Evolutionary conservation across 2,888 invertebrate genomes (phyloP).

Genomic region (Epinotia ramella): DNA sequence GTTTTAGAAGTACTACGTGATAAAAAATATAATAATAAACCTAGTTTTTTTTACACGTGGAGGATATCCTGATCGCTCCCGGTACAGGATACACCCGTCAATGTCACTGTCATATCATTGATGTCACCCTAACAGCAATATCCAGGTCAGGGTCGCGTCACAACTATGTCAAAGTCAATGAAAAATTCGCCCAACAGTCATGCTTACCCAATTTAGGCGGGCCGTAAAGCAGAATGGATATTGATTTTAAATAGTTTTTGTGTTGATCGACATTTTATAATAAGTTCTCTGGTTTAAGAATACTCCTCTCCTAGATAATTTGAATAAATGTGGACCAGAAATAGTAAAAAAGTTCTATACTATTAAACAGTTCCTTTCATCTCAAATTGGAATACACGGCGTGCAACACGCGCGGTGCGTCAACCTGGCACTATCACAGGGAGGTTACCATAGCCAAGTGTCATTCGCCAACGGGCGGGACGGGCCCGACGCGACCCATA

Average conservation of each 20-base stretch:
- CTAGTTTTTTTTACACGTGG: background rate
- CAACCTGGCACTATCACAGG: no score
- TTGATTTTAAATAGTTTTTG: background rate
- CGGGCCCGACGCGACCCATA: background rate
- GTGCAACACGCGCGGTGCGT: no score
- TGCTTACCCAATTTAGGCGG: background rate
- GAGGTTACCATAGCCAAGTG: no score
- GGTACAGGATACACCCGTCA: constrained; percentile 1
- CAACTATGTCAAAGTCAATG: constrained; percentile 15
- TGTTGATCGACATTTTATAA: no score
- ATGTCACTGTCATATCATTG: constrained; percentile 4
- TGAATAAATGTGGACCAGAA: no score
- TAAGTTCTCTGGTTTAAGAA: no score
- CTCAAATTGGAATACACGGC: no score
- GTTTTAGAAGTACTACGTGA: background rate
- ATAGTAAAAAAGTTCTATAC: no score
- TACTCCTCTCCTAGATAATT: no score
- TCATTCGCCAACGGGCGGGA: background rate
- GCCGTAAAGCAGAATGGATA: background rate
- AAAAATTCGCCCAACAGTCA: background rate
- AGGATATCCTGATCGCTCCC: background rate
- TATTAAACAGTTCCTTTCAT: no score
- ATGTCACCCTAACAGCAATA: background rate
- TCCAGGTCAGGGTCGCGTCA: constrained; percentile 9
- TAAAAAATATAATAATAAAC: background rate